Evolutionary conservation across 2,797 vertebrate genomes (phyloP).

Genomic region (Mus minutoides): DNA sequence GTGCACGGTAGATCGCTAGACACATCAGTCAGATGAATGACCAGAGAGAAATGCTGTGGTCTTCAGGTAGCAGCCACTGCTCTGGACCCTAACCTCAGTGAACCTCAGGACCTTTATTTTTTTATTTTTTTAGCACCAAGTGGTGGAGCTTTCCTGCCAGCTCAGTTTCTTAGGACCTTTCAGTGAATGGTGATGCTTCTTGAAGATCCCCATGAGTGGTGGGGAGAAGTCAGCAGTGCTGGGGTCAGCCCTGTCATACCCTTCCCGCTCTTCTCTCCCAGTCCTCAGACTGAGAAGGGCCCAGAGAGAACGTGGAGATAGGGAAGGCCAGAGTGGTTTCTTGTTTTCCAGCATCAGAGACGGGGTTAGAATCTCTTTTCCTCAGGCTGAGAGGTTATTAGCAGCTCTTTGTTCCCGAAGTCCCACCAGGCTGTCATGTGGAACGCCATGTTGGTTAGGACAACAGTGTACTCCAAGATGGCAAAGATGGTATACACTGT

Average conservation of each 20-base stretch:
- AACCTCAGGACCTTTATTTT: slow-evolving; percentile 65
- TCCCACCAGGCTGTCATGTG: slow-evolving; percentile 98
- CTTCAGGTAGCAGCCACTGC: slow-evolving; percentile 53
- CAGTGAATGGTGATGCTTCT: slow-evolving; percentile 18
- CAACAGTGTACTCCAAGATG: slow-evolving; percentile 95
- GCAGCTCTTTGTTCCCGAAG: slow-evolving; percentile 94
- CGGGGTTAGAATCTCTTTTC: slow-evolving; percentile 91
- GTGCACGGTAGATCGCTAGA: background rate
- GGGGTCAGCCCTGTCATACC: slow-evolving; percentile 32
- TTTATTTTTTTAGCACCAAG: slow-evolving; percentile 75
- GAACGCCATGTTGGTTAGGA: slow-evolving; percentile 98
- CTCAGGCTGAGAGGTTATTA: slow-evolving; percentile 91
- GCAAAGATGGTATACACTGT: slow-evolving; percentile 96
- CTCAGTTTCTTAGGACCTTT: slow-evolving; percentile 61
- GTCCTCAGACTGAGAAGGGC: background rate
- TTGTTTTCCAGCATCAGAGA: slow-evolving; percentile 47
- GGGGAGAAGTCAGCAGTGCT: slow-evolving; percentile 18
- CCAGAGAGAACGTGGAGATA: slow-evolving; percentile 20
- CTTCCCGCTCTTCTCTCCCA: background rate
- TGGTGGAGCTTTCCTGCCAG: slow-evolving; percentile 64
- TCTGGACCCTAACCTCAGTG: slow-evolving; percentile 51
- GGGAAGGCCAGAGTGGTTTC: slow-evolving; percentile 47
- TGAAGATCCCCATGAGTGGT: background rate
- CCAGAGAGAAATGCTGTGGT: background rate
- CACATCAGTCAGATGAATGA: background rate